phyloP scores from a whole-genome alignment of 1,140 invertebrate genomes.

The Fopius arisanus region DNA sequence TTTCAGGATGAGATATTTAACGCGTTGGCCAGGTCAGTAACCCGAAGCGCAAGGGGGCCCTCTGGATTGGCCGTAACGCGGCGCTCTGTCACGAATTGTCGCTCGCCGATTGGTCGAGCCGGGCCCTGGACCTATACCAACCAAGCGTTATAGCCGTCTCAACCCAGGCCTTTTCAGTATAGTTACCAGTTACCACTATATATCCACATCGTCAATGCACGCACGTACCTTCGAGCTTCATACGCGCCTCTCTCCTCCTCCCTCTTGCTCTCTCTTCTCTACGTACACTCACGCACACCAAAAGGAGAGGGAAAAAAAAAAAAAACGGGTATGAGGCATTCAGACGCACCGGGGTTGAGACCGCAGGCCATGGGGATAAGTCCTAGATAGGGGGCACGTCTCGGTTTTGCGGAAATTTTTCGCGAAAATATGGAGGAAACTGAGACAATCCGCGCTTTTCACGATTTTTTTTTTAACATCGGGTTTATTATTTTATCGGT shows the following conservation, averaged over 20 bases:
- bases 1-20: conserved; percentile 66
- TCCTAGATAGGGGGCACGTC: conserved; percentile 22
- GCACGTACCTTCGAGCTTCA: conserved; percentile 37
- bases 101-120: conserved; percentile 58
- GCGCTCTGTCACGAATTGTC: conserved; percentile 59
- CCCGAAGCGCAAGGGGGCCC: conserved; percentile 51
- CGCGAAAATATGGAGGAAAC: no score
- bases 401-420: no score
- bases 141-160: conserved; percentile 44
- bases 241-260: conserved; percentile 30
- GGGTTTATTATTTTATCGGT: no score
- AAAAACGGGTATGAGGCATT: conserved; percentile 38
- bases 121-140: conserved; percentile 65
- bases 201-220: conserved; percentile 16
- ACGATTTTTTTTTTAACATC: no score
- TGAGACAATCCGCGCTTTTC: no score
- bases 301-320: not conserved
- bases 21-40: conserved; percentile 64
- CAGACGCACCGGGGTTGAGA: conserved; percentile 38
- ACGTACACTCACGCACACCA: not conserved
- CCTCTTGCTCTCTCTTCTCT: not conserved
- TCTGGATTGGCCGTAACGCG: conserved; percentile 58
- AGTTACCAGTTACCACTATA: conserved; percentile 15
- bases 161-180: conserved; percentile 11
- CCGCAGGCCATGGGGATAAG: conserved; percentile 30